Evolutionary conservation across 2,113 vertebrate species (phyloP).

Genomic region (Rhagologus leucostigma): DNA sequence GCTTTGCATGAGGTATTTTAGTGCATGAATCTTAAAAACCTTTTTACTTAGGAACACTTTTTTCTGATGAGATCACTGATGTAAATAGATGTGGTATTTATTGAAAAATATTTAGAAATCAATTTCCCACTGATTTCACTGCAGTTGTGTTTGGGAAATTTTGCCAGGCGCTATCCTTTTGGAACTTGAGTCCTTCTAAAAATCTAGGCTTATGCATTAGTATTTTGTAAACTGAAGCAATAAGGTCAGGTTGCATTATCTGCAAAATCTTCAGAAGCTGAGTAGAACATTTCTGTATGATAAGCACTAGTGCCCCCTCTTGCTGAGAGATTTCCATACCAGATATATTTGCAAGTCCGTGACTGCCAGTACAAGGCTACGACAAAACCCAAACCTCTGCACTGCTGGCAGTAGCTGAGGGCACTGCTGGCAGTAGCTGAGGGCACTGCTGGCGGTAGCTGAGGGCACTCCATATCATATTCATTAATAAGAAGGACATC

Average conservation of each 20-base stretch:
- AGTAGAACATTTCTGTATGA: not conserved
- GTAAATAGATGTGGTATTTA: not conserved
- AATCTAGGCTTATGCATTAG: not conserved
- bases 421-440: not conserved
- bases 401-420: not conserved
- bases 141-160: not conserved
- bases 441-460: not conserved
- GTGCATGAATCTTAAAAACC: not conserved
- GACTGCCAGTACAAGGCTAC: not conserved
- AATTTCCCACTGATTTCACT: not conserved
- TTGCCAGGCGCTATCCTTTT: not conserved
- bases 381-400: not conserved
- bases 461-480: not conserved
- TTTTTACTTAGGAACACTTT: not conserved
- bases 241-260: not conserved
- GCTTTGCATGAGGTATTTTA: not conserved
- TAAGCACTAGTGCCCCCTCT: constrained; percentile 22
- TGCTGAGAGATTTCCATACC: not conserved
- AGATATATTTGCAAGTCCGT: not conserved
- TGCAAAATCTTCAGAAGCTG: not conserved
- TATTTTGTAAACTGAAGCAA: not conserved
- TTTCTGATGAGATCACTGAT: not conserved
- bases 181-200: not conserved
- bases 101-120: not conserved
- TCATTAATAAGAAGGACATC: not conserved